Evolutionary conservation across 2,797 vertebrate species (phyloP), one percentile per base, ranked within the genome.

Genomic region (Epinephelus coioides): DNA sequence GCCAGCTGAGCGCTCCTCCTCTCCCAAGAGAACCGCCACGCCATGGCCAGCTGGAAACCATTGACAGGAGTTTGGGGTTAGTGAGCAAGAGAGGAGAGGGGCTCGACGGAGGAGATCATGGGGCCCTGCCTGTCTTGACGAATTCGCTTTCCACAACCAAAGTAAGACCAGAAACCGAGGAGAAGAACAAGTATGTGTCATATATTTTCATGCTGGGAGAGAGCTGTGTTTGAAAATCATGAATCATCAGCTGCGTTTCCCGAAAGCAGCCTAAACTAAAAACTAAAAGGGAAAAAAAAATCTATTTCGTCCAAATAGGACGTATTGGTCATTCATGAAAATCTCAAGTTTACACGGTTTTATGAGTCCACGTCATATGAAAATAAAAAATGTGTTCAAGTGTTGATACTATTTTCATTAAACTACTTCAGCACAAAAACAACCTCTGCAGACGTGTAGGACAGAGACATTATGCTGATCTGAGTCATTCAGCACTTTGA

Each of bases 21-120:
- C 87, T 91, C 90, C 90, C 89, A 76, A 76, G 83, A 93, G 92
- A 83, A 89, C 66, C 38, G 72, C 83, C 84, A 79, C 69, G 62
- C 83, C 88, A 84, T 64, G 62, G 86, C 86, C 94, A 95, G 94
- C 92, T 96, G 94, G 94, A 94, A 94, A 82, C 85, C 88, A 95
- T 94, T 93, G 90, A 92, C 89, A 85, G 66, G 87, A 88, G 86
- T 89, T 92, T 84, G 76, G 71, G 88, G 83, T 85, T 81, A 84
- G 84, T 73, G 86, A 91, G 85, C 63, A 67, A 79, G 75, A 80
- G 83, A 73, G 85, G 78, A 86, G 83, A 85, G 84, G 90, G 83
- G 75, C 81, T 86, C 55, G 70, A 66, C 18, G n/a, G 67, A 74
- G 84, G 60, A 57, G 81, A 85, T 86, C 78, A 67, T 17, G 71